These are phyloP conservation scores for Macaria notata DNA, from an alignment of 2,888 invertebrate genomes.

Conservation along the genomic window DNA sequence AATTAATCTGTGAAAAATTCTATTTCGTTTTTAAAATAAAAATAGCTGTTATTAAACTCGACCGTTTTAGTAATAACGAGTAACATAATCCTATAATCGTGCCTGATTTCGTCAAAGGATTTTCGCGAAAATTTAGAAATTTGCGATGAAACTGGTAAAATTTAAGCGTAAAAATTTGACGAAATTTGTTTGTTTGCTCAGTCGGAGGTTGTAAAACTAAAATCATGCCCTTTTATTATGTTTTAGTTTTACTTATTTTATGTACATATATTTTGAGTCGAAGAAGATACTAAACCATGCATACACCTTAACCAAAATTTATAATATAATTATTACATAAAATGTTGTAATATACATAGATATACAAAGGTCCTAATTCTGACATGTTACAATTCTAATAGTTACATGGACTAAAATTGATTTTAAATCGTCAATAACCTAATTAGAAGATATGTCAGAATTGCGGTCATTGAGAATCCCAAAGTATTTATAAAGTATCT, in stretches of 20 bases:
- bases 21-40: constrained; percentile 28
- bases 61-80: constrained; percentile 27
- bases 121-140: constrained; percentile 35
- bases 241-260: constrained; percentile 19
- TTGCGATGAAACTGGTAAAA: no score
- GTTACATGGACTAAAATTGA: no score
- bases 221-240: constrained; percentile 36
- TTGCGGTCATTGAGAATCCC: no score
- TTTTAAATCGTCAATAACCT: no score
- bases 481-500: no score
- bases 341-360: no score
- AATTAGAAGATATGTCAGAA: no score
- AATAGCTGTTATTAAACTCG: constrained; percentile 21
- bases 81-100: constrained; percentile 61
- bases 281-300: no score
- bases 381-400: no score
- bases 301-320: no score
- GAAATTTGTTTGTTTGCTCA: constrained; percentile 65
- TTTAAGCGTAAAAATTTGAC: constrained; percentile 39
- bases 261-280: constrained; percentile 8
- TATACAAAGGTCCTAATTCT: no score
- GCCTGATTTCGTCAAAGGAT: constrained; percentile 57
- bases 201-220: constrained; percentile 65
- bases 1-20: constrained; percentile 25
- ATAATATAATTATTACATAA: no score